Conservation (phyloP, 1,140 invertebrate species). For the Halyomorpha halys region DNA sequence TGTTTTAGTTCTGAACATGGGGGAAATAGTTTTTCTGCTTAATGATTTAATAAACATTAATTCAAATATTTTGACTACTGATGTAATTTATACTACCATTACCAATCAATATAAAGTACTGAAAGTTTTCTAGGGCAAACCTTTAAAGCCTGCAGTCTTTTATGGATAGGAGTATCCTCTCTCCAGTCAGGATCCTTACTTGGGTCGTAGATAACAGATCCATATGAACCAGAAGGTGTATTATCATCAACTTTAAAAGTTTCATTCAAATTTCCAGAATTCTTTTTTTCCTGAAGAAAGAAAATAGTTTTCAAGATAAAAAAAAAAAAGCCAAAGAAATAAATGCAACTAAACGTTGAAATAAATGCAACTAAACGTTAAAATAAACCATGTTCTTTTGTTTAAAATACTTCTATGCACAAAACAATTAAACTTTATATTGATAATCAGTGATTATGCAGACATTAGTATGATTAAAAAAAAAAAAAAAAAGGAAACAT, state of each 20-base stretch:
- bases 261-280: not conserved
- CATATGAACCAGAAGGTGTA: not conserved
- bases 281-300: not conserved
- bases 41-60: too few species aligned
- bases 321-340: not conserved
- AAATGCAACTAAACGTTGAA: not conserved
- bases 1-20: too few species aligned
- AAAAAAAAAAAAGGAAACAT: too few species aligned
- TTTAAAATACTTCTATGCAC: not conserved
- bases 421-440: too few species aligned
- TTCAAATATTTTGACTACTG: too few species aligned
- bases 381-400: too few species aligned
- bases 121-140: not conserved
- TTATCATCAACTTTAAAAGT: not conserved
- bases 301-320: not conserved
- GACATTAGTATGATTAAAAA: too few species aligned
- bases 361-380: not conserved
- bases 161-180: not conserved
- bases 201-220: not conserved
- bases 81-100: not conserved
- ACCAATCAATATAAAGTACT: not conserved
- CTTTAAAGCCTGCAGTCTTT: not conserved
- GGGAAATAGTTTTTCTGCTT: too few species aligned
- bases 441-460: too few species aligned
- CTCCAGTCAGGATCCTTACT: conserved; percentile 1